phyloP scores from a whole-genome alignment of 2,888 invertebrate species.

The Morinoia aosen region DNA sequence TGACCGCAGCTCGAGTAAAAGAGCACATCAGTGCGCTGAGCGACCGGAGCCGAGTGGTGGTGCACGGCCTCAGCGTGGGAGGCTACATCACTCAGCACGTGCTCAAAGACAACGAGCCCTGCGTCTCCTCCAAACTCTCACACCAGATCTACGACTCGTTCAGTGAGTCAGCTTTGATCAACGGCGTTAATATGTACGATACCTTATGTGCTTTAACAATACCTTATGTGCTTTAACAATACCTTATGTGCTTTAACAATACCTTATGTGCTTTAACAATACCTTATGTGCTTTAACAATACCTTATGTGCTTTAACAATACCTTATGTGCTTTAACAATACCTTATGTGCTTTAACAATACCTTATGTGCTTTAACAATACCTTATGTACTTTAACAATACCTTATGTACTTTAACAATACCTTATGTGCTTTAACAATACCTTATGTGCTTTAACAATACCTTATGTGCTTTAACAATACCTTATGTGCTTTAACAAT shows the following conservation, averaged over 20 bases:
- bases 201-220: neutral
- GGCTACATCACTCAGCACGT: conserved; percentile 65
- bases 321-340: no score
- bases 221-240: no score
- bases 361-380: neutral
- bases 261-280: neutral
- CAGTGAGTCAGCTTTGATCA: conserved; percentile 56
- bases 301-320: neutral
- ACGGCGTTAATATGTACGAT: neutral
- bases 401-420: no score
- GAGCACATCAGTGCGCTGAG: conserved; percentile 57
- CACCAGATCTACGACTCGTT: conserved; percentile 66
- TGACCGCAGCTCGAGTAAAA: conserved; percentile 61
- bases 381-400: neutral
- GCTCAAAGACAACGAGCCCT: conserved; percentile 56
- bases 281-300: neutral
- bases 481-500: neutral
- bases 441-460: no score
- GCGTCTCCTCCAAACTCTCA: conserved; percentile 49
- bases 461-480: no score
- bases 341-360: no score
- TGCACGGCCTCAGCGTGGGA: conserved; percentile 66
- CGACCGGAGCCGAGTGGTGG: conserved; percentile 55
- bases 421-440: neutral
- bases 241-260: no score